Evolutionary conservation across 2,888 invertebrate species (phyloP), one percentile per base, ranked within the genome.

Genomic region (Thecocarcelia acutangulata): DNA sequence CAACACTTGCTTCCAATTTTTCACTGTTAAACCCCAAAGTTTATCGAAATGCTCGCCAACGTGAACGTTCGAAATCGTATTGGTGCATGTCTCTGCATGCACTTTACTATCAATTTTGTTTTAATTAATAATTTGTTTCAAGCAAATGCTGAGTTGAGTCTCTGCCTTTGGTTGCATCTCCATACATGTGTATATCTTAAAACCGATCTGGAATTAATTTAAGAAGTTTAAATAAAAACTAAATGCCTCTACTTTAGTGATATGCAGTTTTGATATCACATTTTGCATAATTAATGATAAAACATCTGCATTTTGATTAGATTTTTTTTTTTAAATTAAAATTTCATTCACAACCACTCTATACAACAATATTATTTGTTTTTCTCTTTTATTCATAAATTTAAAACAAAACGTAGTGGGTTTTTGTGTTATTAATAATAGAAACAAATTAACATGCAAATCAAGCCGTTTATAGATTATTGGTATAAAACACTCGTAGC

Each of bases 241-340:
- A 58, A 42, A 61, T 48, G 63, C 8, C 37, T 61, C 52, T 50
- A 40, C 13, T 58, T 50, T 28, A 59, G 15, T 24, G 17, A 24
- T 33, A 13, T 2, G 21, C 37, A 2, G 13, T 74, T 40, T 64
- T 11, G 75, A 50, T 21, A 78, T 72, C 74, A 75, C 74, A 75
- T 61, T 82, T 78, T 66, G 66, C 59, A 78, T 82, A 82, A 82
- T 82, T 82, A 78, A 82, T 82, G 70, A 28, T 66, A 12, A 61
- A 66, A 48, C 15, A 48, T 66, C 56, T 70, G 46, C 59, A 48
- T 69, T 54, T 44, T 63, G 63, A 73, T 74, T 74, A 64, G 44
- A 13, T 40, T 42, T 54, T 33, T 15, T 70, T 40, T 33, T 42
- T 24, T 24, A 58, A 33, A 12, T 48, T 48, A 17, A 66, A 75